Percentiles rank a stretch among this genome's conserved stretches.
phyloP scores from a whole-genome alignment of 2,888 invertebrate genomes.

The Muscina levida region DNA sequence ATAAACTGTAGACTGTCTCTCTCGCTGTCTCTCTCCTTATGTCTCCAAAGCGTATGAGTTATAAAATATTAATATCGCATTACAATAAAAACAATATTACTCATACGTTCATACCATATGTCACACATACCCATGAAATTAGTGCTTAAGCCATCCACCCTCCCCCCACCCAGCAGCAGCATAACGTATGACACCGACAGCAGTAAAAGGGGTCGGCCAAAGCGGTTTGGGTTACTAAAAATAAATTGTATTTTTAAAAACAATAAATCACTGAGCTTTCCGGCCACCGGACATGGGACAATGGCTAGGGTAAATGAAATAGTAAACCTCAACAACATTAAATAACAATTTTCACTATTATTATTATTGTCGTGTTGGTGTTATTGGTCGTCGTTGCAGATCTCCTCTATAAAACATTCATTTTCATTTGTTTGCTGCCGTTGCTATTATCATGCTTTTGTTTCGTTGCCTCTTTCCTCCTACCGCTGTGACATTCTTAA shows the following conservation, averaged over 20 bases:
- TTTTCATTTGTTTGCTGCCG: neutral
- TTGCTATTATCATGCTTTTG: neutral
- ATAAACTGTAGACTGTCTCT: too few relatives aligned
- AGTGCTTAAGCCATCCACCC: too few relatives aligned
- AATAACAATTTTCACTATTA: slow-evolving; percentile 39
- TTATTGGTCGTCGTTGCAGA: slow-evolving; percentile 7
- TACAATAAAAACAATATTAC: slow-evolving; percentile 14
- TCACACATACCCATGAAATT: neutral
- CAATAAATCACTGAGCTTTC: slow-evolving; percentile 11
- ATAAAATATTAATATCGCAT: slow-evolving; percentile 7
- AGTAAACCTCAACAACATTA: slow-evolving; percentile 25
- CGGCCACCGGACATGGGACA: neutral
- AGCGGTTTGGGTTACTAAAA: neutral
- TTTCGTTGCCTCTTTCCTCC: neutral
- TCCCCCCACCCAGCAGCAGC: too few relatives aligned
- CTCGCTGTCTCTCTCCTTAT: too few relatives aligned
- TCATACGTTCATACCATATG: slow-evolving; percentile 12
- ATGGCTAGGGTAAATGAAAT: neutral
- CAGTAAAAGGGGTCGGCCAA: too few relatives aligned
- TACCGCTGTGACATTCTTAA: neutral
- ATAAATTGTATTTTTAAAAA: slow-evolving; percentile 15
- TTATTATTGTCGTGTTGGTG: slow-evolving; percentile 25
- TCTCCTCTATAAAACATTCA: slow-evolving; percentile 4
- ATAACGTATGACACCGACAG: slow-evolving; percentile 28
- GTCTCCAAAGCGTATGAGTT: too few relatives aligned